These are phyloP conservation scores for Dynastes hyllus DNA, from an alignment of 2,888 invertebrate species.

Conservation along the genomic window DNA sequence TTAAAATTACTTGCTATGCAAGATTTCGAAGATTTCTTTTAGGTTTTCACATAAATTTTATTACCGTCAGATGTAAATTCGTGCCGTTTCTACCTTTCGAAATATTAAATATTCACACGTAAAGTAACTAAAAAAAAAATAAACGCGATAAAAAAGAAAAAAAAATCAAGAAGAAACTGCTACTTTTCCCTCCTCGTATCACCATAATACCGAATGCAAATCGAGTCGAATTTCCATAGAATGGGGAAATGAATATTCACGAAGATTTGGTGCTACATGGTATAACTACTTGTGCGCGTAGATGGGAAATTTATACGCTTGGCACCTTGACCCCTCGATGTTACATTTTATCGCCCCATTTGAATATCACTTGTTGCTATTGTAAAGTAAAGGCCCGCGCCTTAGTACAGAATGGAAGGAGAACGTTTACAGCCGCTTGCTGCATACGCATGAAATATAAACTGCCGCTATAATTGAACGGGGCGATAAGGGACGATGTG, in stretches of 20 bases:
- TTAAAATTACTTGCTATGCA: no score
- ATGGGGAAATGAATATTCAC: slow-evolving; percentile 40
- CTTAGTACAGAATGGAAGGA: background rate
- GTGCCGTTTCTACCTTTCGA: no score
- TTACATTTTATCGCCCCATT: slow-evolving; percentile 55
- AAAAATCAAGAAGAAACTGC: background rate
- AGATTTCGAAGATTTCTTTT: no score
- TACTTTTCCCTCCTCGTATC: slow-evolving; percentile 9
- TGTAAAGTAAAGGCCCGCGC: slow-evolving; percentile 36
- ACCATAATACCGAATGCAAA: slow-evolving; percentile 16
- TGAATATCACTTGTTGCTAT: slow-evolving; percentile 58
- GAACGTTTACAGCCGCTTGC: background rate
- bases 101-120: no score
- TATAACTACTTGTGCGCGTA: slow-evolving; percentile 30
- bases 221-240: slow-evolving; percentile 18
- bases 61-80: no score
- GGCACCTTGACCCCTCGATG: slow-evolving; percentile 46
- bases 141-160: background rate
- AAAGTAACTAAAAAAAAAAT: no score
- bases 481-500: slow-evolving; percentile 41
- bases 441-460: no score
- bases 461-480: slow-evolving; percentile 8
- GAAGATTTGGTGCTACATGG: slow-evolving; percentile 12
- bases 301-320: slow-evolving; percentile 45
- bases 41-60: no score